Evolutionary conservation across 2,113 vertebrate genomes (phyloP).

Genomic region (Xenopus laevis): DNA sequence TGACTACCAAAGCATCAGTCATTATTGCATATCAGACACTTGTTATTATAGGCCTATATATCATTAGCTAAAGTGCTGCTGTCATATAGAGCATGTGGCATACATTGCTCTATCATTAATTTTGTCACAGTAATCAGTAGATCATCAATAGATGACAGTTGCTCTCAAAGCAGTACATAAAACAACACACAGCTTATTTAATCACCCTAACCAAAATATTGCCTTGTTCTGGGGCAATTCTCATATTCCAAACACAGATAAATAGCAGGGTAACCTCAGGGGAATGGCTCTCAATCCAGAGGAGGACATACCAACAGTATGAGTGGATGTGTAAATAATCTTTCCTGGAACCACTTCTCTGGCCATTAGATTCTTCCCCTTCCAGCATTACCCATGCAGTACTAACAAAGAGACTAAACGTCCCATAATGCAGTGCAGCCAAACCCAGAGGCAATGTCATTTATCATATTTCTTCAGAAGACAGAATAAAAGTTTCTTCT

Average conservation of each 20-base stretch:
- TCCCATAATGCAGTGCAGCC: conserved; percentile 26
- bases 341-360: conserved; percentile 2
- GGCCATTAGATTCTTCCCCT: not conserved
- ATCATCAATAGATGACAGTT: too few relatives aligned
- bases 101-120: not conserved
- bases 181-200: too few relatives aligned
- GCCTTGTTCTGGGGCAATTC: conserved; percentile 5
- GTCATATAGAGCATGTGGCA: not conserved
- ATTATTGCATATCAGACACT: not conserved
- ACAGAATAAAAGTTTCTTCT: conserved; percentile 39
- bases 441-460: not conserved
- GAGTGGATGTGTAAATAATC: conserved; percentile 23
- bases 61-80: not conserved
- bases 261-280: conserved; percentile 29
- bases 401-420: not conserved
- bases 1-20: not conserved
- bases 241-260: not conserved
- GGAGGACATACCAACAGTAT: conserved; percentile 12
- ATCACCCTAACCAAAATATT: not conserved
- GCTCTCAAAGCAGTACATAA: too few relatives aligned
- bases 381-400: conserved; percentile 6
- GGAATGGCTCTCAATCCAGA: not conserved
- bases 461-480: conserved; percentile 31
- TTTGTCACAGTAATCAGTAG: conserved; percentile 8
- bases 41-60: not conserved